Base-by-base conservation (phyloP, 2,797 vertebrate genomes). In the Octomys mimax region DNA sequence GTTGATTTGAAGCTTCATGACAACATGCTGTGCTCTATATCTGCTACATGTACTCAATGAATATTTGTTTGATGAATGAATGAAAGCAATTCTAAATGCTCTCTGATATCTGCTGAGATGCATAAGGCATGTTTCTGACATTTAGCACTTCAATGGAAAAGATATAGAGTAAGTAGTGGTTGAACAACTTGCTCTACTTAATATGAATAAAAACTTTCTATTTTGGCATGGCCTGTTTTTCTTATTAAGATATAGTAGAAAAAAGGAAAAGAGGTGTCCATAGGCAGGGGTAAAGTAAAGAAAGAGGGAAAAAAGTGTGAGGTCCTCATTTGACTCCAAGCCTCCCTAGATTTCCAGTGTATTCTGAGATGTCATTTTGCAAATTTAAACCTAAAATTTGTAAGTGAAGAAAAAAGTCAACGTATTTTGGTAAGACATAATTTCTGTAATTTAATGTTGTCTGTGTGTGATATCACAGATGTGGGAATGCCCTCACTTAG, bases 301-400 rank as follows among this genome's bases (percentile, higher is more conserved):
- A 92, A 89, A 16, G 49, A 22, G n/a, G 24, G 31, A 31, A 7
- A 64, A 12, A 4, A 42, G 42, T 19, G 24, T 77, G 22, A 54
- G 62, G 21, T 81, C 39, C 1, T 9, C 28, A 14, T 13, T 13
- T 54, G 54, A 85, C 21, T 54, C 36, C 33, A 79, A 46, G 19
- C 62, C 57, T 79, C 36, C 57, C 18, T 66, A 31, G 4, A 80
- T 90, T 75, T 91, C 78, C 73, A 64, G 18, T 16, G 9, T 49
- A 70, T 33, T 87, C 81, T 91, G 54, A 87, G 42, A 84, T 2
- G 21, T 80, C 59, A 84, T 19, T 89, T 93, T 10, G 6, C 18
- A 92, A 90, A 46, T 90, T 87, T 57, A 88, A 78, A 78, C 16
- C 39, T 71, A 68, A 88, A 73, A 28, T 18, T 2, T 91, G 91